Conservation (phyloP, 2,113 vertebrate species). For the Anser cygnoides region DNA sequence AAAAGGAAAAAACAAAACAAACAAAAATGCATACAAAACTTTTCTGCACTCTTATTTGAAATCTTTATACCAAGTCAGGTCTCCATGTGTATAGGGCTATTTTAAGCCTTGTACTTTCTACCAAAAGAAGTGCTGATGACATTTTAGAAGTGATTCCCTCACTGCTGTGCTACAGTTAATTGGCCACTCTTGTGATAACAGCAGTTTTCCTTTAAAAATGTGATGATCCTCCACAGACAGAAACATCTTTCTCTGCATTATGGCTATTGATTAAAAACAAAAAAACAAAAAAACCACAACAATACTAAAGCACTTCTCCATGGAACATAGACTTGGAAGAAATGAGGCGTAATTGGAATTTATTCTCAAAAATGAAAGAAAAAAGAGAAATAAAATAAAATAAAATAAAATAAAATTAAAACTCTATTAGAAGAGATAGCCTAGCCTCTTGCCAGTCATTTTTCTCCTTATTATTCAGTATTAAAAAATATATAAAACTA, state of each 20-base stretch:
- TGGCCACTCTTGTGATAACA: slow-evolving; percentile 8
- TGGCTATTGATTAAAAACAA: background rate
- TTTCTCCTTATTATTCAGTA: background rate
- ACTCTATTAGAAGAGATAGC: background rate
- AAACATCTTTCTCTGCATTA: background rate
- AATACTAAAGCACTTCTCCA: background rate
- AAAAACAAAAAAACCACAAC: background rate
- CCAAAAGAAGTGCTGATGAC: background rate
- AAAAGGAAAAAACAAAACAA: background rate
- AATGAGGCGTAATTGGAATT: background rate
- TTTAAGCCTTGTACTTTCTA: background rate
- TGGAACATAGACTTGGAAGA: background rate
- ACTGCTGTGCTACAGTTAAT: background rate
- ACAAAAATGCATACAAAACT: background rate
- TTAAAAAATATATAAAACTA: background rate
- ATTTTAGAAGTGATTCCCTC: slow-evolving; percentile 38
- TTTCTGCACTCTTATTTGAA: background rate
- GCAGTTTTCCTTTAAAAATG: slow-evolving; percentile 1
- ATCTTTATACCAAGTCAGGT: background rate
- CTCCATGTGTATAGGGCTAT: background rate
- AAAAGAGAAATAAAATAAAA: background rate
- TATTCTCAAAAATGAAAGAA: background rate
- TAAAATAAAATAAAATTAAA: background rate
- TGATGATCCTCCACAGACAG: background rate
- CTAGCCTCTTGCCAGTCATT: background rate